These are phyloP conservation scores for Mystacides longicornis DNA, from an alignment of 2,888 invertebrate genomes.

Conservation along the genomic window DNA sequence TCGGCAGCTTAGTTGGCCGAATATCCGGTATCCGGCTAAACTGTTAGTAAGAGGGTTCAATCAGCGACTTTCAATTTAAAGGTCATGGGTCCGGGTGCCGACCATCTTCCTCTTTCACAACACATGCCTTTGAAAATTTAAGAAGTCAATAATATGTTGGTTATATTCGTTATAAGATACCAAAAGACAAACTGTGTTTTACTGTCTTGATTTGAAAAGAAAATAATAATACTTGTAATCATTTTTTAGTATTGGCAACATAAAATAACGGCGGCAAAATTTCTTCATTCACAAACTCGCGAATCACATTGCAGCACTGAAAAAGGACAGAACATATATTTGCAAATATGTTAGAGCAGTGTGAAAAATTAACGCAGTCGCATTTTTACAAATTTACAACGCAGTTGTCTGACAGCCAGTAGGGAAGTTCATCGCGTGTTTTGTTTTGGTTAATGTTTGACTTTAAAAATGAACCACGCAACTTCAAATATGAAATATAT, in stretches of 20 bases:
- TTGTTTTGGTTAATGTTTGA: background rate
- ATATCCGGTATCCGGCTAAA: no score
- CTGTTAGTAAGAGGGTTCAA: no score
- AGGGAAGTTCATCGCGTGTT: constrained; percentile 2
- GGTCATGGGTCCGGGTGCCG: no score
- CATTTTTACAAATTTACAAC: constrained; percentile 4
- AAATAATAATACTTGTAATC: no score
- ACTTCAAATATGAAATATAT: constrained; percentile 83
- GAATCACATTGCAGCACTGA: background rate
- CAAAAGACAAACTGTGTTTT: no score
- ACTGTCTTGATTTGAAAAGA: no score
- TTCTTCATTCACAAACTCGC: constrained; percentile 2
- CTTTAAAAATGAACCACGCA: background rate
- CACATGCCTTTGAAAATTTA: no score
- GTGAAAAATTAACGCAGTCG: constrained; percentile 5
- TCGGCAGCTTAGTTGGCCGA: no score
- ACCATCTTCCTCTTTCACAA: no score
- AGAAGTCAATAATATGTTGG: no score
- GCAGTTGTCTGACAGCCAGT: constrained; percentile 7
- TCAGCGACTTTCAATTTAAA: no score
- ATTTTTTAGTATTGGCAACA: background rate
- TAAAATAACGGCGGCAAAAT: constrained; percentile 7
- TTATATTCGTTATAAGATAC: no score
- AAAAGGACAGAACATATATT: background rate
- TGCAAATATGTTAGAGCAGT: constrained; percentile 5